phyloP scores from a whole-genome alignment of 2,888 invertebrate species.

The Morpho deidamia region DNA sequence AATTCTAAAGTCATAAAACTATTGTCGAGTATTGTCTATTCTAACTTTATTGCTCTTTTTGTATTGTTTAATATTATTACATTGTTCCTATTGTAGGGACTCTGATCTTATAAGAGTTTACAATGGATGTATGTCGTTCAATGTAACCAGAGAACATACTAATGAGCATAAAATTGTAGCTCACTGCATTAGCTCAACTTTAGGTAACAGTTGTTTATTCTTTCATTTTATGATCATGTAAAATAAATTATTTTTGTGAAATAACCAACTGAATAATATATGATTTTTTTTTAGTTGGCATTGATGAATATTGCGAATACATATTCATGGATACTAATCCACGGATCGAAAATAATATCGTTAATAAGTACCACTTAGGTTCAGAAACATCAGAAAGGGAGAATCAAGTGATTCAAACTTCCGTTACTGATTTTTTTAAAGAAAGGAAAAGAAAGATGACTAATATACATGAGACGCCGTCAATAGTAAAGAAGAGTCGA shows the following conservation, averaged over 20 bases:
- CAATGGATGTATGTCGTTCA: conserved; percentile 57
- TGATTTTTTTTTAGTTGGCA: conserved; percentile 62
- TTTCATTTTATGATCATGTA: background rate
- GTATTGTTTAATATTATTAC: no score
- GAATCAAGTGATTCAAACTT: conserved; percentile 6
- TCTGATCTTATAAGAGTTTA: conserved; percentile 60
- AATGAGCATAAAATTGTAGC: conserved; percentile 65
- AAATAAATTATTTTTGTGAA: no score
- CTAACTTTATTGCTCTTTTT: no score
- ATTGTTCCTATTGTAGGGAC: conserved; percentile 45
- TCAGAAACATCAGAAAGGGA: background rate
- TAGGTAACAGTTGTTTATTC: conserved; percentile 57
- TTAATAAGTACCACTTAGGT: background rate
- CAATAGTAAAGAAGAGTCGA: conserved; percentile 59
- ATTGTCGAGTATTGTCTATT: no score
- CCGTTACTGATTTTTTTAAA: conserved; percentile 41
- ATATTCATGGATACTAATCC: conserved; percentile 43
- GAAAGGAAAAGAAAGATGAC: conserved; percentile 50
- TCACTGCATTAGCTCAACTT: conserved; percentile 78
- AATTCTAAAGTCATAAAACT: no score
- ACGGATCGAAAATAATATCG: background rate
- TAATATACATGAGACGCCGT: conserved; percentile 32
- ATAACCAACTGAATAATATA: background rate
- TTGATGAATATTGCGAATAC: conserved; percentile 64
- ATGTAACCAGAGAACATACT: conserved; percentile 54